Base-by-base conservation (phyloP, 2,888 invertebrate species). In the Resseliella maxima region DNA sequence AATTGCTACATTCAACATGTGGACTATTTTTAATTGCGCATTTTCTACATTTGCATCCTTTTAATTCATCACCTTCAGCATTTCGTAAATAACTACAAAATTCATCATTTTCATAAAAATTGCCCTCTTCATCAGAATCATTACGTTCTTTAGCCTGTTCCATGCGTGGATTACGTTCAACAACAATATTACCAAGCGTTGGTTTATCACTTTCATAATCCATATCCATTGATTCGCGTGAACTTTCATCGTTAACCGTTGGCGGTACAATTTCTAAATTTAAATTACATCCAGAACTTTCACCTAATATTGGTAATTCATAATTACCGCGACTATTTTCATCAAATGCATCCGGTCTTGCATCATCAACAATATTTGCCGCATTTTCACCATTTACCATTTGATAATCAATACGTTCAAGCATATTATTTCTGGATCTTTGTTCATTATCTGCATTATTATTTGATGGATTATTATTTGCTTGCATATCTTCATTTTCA, bases 141-240 rank as follows among this genome's bases (percentile, higher is more conserved):
- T 64, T 64, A 35, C 31, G 64, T 54, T 85, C 46, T 21, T 83
- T 83, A n/a, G 46, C 59, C 10, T 41, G 21, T 38, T 24, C 85
- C 50, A 31, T 36, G 45, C 46, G 41, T 38, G 86, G 86, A 27
- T 86, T 87, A 85, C 86, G 86, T 50, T 86, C 64, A 24, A 87
- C 86, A 86, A 86, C 83, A 35, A 87, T 86, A 72, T 87, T 86
- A 38, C 86, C 87, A 6, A 87, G 64, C 18, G 86, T 86, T 6
- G 87, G 45, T 21, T 50, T 87, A 85, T 87, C 87, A 81, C 86
- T 87, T 46, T 86, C 86, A 83, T 86, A 86, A 83, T 88, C 87
- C 36, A 87, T 87, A 18, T 88, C 88, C 88, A 88, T 88, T 36
- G 88, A 88, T 54, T 88, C 88, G 1, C 88, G 86, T 24, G 88